Base-by-base conservation (phyloP, 2,888 invertebrate genomes). In the Helobdella robusta region DNA sequence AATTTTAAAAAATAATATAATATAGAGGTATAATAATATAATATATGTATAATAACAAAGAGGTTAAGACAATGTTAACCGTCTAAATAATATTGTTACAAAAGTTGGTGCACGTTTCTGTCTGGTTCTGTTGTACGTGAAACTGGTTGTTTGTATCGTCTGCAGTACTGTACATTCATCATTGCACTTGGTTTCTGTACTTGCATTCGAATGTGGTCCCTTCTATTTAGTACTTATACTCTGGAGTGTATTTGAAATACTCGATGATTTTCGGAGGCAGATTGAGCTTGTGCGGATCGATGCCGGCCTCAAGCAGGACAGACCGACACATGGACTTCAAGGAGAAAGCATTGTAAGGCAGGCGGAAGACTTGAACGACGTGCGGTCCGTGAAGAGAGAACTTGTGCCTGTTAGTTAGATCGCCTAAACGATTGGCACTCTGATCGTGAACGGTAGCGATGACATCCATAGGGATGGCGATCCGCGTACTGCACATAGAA, bases 211-310 rank as follows among this genome's bases (percentile, higher is more conserved):
- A n/a, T n/a, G n/a, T n/a, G n/a, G n/a, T n/a, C n/a, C n/a, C 44
- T n/a, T 40, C 11, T 40, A 40, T n/a, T 50, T 25, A 50, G 4
- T 32, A 66, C 25, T 65, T 61, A 34, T 68, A 77, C 67, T 77
- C 77, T 50, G 78, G 77, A 66, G 75, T 73, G 70, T 77, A 78
- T 56, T 74, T 73, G n/a, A 78, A 70, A 69, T 73, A 78, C 67
- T 76, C 74, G 60, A 78, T 75, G 67, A 78, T 72, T 64, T 74
- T 70, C 15, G 71, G 71, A 2, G 78, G 78, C 48, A 78, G 69
- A 5, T 77, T 77, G n/a, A 78, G 73, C 25, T 74, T 70, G 5
- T 72, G 68, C 32, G 78, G 69, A 46, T 73, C 73, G 2, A 73
- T 65, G 56, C 73, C 75, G 48, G 72, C 73, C 69, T 78, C 77